These are phyloP conservation scores for Deilephila porcellus DNA, from an alignment of 2,888 invertebrate genomes.

Conservation along the genomic window DNA sequence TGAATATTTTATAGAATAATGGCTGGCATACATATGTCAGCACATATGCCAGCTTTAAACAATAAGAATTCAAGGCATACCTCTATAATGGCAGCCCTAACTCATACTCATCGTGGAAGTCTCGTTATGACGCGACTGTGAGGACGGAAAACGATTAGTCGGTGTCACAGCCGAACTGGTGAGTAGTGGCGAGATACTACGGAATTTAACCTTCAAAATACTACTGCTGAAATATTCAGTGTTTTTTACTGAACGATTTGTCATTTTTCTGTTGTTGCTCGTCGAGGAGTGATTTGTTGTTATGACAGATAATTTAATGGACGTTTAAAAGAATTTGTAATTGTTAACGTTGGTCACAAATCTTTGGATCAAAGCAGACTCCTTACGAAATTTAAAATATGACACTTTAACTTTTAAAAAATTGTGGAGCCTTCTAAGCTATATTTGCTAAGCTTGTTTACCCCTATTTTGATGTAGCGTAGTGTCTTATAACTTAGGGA, in stretches of 20 bases:
- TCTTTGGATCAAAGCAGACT: too few species aligned
- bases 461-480: too few species aligned
- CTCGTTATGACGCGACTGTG: constrained; percentile 7
- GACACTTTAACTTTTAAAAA: too few species aligned
- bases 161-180: constrained; percentile 8
- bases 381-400: too few species aligned
- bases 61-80: neutral
- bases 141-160: constrained; percentile 1
- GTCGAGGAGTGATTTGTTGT: neutral
- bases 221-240: constrained; percentile 8
- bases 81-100: neutral
- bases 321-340: too few species aligned
- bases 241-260: neutral
- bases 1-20: neutral
- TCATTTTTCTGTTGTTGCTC: neutral
- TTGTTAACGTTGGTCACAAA: too few species aligned
- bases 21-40: neutral
- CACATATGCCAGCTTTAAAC: neutral
- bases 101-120: neutral
- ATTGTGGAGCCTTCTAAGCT: too few species aligned
- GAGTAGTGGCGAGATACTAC: neutral
- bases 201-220: constrained; percentile 9
- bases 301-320: too few species aligned
- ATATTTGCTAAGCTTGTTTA: too few species aligned
- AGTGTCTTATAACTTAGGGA: too few species aligned